Evolutionary conservation across 2,888 invertebrate species (phyloP).

Genomic region (Erannis defoliaria): DNA sequence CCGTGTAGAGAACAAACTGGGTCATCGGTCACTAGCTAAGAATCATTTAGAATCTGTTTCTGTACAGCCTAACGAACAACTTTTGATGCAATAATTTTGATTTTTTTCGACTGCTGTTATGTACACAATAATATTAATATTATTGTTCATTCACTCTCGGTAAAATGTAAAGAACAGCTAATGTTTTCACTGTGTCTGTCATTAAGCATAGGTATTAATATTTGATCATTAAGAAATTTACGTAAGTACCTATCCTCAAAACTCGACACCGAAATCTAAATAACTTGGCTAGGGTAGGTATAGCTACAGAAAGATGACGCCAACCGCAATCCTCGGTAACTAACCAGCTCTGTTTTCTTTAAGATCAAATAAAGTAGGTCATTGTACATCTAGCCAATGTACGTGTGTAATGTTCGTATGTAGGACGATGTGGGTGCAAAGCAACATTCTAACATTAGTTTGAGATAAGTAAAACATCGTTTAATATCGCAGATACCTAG

Average conservation of each 20-base stretch:
- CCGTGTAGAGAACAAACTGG: too few species aligned
- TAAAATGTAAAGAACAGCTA: too few species aligned
- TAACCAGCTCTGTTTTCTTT: constrained; percentile 33
- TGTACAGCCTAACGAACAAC: too few species aligned
- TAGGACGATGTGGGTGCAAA: constrained; percentile 31
- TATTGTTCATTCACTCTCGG: too few species aligned
- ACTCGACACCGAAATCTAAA: neutral
- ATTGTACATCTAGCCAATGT: constrained; percentile 13
- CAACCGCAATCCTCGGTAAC: constrained; percentile 23
- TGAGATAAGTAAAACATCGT: constrained; percentile 3
- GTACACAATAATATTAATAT: too few species aligned
- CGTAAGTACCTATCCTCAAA: neutral
- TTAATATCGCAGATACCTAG: neutral
- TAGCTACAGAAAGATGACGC: constrained; percentile 25
- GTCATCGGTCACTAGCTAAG: too few species aligned
- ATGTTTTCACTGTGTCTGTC: too few species aligned
- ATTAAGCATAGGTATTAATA: too few species aligned
- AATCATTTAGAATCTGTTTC: too few species aligned
- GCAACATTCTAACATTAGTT: constrained; percentile 12
- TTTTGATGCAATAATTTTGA: too few species aligned
- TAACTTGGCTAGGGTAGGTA: neutral
- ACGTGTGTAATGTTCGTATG: constrained; percentile 13
- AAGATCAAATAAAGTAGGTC: constrained; percentile 40
- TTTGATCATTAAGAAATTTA: neutral
- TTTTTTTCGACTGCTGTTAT: too few species aligned